These are phyloP conservation scores for Coilia nasus DNA, from an alignment of 2,797 vertebrate species.

Conservation along the genomic window DNA sequence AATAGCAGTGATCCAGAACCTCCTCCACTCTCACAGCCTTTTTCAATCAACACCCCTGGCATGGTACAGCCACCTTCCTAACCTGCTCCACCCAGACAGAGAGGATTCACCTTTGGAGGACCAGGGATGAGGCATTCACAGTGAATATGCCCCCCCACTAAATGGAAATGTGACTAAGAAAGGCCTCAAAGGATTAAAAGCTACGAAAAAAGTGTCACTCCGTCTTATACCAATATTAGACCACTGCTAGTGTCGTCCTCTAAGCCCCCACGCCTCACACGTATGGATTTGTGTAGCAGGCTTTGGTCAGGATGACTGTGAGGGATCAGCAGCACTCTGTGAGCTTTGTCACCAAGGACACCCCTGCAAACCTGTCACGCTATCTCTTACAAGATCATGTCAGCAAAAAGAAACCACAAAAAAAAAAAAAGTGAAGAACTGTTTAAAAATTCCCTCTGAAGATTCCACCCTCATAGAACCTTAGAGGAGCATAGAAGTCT, in stretches of 20 bases:
- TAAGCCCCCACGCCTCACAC: slow-evolving; percentile 32
- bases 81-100: neutral
- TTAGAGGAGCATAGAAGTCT: neutral
- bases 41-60: neutral
- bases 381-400: neutral
- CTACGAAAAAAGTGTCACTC: slow-evolving; percentile 3
- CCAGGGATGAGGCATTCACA: slow-evolving; percentile 16
- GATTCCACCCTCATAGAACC: neutral
- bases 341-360: neutral
- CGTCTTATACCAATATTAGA: slow-evolving; percentile 41
- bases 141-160: slow-evolving; percentile 37
- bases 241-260: slow-evolving; percentile 34
- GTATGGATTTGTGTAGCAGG: slow-evolving; percentile 37
- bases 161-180: slow-evolving; percentile 39
- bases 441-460: slow-evolving; percentile 17
- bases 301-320: slow-evolving; percentile 35
- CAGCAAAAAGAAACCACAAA: neutral
- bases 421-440: neutral
- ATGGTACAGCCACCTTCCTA: neutral
- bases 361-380: neutral
- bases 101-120: slow-evolving; percentile 11
- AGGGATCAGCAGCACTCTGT: slow-evolving; percentile 23
- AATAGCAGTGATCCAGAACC: neutral
- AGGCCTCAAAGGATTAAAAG: slow-evolving; percentile 10
- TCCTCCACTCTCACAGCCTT: neutral